These are phyloP conservation scores for Amphiprion ocellaris DNA, from an alignment of 2,113 vertebrate genomes.

Conservation along the genomic window DNA sequence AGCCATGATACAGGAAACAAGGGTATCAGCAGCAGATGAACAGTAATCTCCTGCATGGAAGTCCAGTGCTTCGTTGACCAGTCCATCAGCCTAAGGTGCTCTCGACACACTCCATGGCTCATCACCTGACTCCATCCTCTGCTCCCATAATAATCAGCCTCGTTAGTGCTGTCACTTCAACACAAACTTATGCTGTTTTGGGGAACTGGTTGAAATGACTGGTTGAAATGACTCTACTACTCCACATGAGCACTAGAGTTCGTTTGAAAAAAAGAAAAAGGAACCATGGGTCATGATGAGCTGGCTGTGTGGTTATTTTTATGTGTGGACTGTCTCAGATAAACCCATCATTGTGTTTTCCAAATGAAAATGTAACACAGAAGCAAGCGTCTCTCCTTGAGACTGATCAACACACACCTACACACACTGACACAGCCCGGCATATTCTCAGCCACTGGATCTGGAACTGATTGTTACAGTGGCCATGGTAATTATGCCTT, in stretches of 20 bases:
- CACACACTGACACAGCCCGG: conserved; percentile 10
- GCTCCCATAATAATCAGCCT: not conserved
- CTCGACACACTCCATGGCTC: too few species aligned
- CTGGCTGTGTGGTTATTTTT: not conserved
- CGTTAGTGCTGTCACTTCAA: not conserved
- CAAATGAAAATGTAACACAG: not conserved
- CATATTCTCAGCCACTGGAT: conserved; percentile 21
- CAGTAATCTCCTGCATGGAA: too few species aligned
- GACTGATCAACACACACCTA: conserved; percentile 16
- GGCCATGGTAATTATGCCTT: conserved; percentile 40
- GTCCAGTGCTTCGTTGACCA: too few species aligned
- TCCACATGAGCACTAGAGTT: too few species aligned
- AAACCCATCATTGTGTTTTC: not conserved
- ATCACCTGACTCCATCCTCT: not conserved
- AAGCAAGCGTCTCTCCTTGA: conserved; percentile 6
- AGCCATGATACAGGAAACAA: too few species aligned
- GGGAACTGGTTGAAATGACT: not conserved
- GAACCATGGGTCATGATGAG: not conserved
- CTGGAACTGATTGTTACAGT: conserved; percentile 29
- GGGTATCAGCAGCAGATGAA: too few species aligned
- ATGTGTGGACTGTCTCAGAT: not conserved
- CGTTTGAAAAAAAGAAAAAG: not conserved
- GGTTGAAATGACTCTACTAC: not conserved
- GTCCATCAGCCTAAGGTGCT: too few species aligned
- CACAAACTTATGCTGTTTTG: not conserved